Evolutionary conservation across 2,113 vertebrate genomes (phyloP).

Genomic region (Eubucco bourcierii): DNA sequence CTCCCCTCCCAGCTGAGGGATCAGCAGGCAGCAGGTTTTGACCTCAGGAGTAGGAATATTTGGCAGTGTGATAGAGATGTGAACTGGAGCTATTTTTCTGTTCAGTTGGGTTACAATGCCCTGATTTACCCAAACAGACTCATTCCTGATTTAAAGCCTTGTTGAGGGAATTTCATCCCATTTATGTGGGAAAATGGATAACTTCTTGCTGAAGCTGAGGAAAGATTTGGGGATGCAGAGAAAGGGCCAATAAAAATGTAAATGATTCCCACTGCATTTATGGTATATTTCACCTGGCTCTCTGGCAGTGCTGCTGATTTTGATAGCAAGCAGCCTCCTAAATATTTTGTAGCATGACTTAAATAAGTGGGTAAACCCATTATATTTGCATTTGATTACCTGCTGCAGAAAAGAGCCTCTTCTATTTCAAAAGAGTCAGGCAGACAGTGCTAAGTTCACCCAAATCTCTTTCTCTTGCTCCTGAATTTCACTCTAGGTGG

Average conservation of each 20-base stretch:
- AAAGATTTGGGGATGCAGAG: neutral
- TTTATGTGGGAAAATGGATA: neutral
- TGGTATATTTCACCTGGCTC: neutral
- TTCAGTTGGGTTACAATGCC: neutral
- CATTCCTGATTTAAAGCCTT: neutral
- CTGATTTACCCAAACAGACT: neutral
- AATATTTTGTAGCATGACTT: neutral
- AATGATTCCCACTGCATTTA: neutral
- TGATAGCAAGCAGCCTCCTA: neutral
- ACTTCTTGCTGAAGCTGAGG: neutral
- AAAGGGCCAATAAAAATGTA: constrained; percentile 32
- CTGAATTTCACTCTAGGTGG: constrained; percentile 63
- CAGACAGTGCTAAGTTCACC: neutral
- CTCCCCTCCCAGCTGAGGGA: neutral
- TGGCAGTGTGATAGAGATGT: neutral
- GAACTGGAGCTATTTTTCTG: neutral
- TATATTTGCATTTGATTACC: constrained; percentile 37
- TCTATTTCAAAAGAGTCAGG: neutral
- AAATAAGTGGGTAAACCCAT: neutral
- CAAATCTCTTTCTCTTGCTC: neutral
- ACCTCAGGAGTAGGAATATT: neutral
- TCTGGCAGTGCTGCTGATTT: neutral
- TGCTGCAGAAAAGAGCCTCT: neutral
- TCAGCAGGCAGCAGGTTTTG: neutral
- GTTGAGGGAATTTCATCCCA: neutral